Percentiles rank a stretch among this genome's conserved stretches.
Conservation (phyloP, 2,797 vertebrate species). For the Chaunax sp. region DNA sequence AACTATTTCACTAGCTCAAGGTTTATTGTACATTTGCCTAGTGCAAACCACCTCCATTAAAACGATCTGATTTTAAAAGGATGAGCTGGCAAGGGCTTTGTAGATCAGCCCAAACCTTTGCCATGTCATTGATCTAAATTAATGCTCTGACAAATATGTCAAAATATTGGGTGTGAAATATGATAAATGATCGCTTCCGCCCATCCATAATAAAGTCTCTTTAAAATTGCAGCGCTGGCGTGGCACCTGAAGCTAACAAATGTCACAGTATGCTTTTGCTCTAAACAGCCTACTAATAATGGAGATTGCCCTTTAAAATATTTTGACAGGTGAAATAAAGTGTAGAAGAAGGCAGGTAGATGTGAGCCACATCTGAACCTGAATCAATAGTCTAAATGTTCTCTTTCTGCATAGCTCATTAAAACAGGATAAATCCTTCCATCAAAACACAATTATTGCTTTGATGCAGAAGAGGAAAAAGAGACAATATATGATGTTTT, state of each 20-base stretch:
- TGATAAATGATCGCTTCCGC: conserved; percentile 80
- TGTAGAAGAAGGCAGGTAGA: conserved; percentile 11
- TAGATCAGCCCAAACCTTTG: conserved; percentile 69
- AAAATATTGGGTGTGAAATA: conserved; percentile 83
- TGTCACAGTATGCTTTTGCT: conserved; percentile 70
- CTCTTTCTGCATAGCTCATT: conserved; percentile 25
- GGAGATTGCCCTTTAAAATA: conserved; percentile 64
- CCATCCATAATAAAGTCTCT: conserved; percentile 80
- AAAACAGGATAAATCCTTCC: conserved; percentile 25
- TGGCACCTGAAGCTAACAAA: conserved; percentile 68
- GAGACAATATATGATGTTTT: conserved; percentile 49
- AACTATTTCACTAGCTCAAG: conserved; percentile 33
- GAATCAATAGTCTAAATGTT: conserved; percentile 21
- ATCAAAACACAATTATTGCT: conserved; percentile 32
- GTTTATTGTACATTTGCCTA: conserved; percentile 42
- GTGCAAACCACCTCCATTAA: conserved; percentile 66
- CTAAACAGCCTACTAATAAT: conserved; percentile 70
- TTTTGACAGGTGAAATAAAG: conserved; percentile 56
- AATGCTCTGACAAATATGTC: conserved; percentile 85
- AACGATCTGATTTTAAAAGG: conserved; percentile 69
- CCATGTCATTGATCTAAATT: conserved; percentile 86
- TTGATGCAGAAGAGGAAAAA: conserved; percentile 29
- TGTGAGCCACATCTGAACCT: conserved; percentile 29
- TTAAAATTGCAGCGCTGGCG: conserved; percentile 59
- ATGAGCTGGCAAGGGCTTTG: conserved; percentile 77